A percentile compares a stretch with the other conserved stretches of the same genome.
Conservation (phyloP, 1,140 invertebrate species). For the Zaprionus capensis region DNA sequence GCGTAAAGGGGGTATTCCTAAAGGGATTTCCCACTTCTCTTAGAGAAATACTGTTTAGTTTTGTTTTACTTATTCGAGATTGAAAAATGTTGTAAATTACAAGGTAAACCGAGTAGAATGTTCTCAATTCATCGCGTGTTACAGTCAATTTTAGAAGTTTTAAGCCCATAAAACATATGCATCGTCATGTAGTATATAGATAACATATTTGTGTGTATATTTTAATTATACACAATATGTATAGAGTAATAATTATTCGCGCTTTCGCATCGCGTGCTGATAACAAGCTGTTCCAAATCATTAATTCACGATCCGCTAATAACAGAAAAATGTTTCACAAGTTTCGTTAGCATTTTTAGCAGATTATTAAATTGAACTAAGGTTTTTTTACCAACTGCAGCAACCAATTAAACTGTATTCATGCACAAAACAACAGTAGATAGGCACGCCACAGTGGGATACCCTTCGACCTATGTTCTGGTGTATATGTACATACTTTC, state of each 20-base stretch:
- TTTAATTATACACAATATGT: no score
- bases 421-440: no score
- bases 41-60: neutral
- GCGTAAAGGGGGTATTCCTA: neutral
- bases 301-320: slow-evolving; percentile 33
- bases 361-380: slow-evolving; percentile 7
- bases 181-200: neutral
- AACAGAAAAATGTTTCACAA: slow-evolving; percentile 25
- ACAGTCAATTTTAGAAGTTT: neutral
- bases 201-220: neutral
- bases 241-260: neutral
- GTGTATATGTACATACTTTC: no score
- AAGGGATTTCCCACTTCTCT: neutral
- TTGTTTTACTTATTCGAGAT: neutral
- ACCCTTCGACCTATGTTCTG: no score
- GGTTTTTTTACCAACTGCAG: neutral
- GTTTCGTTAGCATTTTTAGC: slow-evolving; percentile 32
- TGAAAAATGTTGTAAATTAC: neutral
- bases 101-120: neutral
- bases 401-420: neutral
- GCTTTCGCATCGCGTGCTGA: slow-evolving; percentile 18
- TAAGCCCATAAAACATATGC: neutral
- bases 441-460: no score
- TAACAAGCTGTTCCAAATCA: slow-evolving; percentile 37
- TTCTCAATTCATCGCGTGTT: neutral